Conservation (phyloP, 1,140 invertebrate species). For the Lordiphosa mommai region DNA sequence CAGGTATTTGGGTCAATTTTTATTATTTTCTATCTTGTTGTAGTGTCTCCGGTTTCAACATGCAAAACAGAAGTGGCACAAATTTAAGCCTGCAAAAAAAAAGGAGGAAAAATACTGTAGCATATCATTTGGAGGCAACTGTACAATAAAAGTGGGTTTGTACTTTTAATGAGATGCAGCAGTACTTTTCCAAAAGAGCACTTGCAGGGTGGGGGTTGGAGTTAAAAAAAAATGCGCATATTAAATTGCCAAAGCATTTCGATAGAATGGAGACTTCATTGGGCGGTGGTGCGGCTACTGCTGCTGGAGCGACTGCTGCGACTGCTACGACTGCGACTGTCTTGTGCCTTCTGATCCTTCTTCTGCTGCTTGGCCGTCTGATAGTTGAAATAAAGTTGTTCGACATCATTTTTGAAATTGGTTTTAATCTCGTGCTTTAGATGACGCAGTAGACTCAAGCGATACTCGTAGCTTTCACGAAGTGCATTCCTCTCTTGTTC, state of each 20-base stretch:
- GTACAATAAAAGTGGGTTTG: background rate
- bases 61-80: conserved; percentile 66
- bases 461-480: conserved; percentile 8
- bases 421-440: conserved; percentile 19
- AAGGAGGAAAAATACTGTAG: conserved; percentile 28
- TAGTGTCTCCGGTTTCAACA: conserved; percentile 27
- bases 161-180: conserved; percentile 19
- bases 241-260: conserved; percentile 10
- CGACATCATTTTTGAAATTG: conserved; percentile 14
- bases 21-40: conserved; percentile 27
- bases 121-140: conserved; percentile 23
- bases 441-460: conserved; percentile 15
- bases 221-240: conserved; percentile 33
- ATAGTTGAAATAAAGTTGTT: conserved; percentile 20
- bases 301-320: no score
- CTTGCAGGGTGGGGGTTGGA: background rate
- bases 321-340: background rate
- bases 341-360: background rate
- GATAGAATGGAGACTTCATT: no score
- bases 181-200: background rate
- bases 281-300: background rate
- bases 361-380: background rate
- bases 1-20: conserved; percentile 69
- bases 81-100: conserved; percentile 31
- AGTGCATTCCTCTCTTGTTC: conserved; percentile 7